Conservation (phyloP, 2,797 vertebrate species). For the Myotis daubentonii region DNA sequence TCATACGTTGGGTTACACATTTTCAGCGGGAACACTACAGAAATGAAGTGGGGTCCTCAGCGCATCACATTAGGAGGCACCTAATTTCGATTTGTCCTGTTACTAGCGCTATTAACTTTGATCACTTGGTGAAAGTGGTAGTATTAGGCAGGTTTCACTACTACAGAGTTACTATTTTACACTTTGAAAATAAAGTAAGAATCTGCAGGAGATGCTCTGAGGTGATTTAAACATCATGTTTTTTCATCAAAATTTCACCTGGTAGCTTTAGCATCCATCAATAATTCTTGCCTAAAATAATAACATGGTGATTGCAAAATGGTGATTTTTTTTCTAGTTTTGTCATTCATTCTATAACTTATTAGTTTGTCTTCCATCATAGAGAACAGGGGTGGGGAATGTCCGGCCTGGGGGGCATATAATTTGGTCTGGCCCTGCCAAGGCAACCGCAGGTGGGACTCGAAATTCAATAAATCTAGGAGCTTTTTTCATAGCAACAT, state of each 20-base stretch:
- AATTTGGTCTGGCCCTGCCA: too few relatives aligned
- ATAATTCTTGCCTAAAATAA: conserved; percentile 6
- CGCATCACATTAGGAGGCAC: not conserved
- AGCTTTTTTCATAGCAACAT: too few relatives aligned
- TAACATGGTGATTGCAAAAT: not conserved
- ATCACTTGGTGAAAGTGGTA: not conserved
- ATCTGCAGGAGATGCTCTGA: not conserved
- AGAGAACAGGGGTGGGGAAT: not conserved
- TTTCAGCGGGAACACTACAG: not conserved
- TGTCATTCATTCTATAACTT: not conserved
- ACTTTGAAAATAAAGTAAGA: conserved; percentile 28
- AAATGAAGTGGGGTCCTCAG: not conserved
- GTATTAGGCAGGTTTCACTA: not conserved
- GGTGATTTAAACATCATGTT: not conserved
- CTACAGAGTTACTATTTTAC: not conserved
- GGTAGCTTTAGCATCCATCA: not conserved
- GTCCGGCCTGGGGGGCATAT: too few relatives aligned
- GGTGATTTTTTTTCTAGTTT: conserved; percentile 39
- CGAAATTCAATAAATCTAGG: too few relatives aligned
- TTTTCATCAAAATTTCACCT: conserved; percentile 2
- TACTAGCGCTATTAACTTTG: not conserved
- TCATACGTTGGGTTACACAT: not conserved
- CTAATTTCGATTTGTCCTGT: not conserved
- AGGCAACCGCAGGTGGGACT: too few relatives aligned
- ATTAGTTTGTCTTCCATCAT: not conserved